Percentiles rank a stretch among this genome's conserved stretches.
phyloP scores from a whole-genome alignment of 2,888 invertebrate genomes.

The Cryptops parisi region DNA sequence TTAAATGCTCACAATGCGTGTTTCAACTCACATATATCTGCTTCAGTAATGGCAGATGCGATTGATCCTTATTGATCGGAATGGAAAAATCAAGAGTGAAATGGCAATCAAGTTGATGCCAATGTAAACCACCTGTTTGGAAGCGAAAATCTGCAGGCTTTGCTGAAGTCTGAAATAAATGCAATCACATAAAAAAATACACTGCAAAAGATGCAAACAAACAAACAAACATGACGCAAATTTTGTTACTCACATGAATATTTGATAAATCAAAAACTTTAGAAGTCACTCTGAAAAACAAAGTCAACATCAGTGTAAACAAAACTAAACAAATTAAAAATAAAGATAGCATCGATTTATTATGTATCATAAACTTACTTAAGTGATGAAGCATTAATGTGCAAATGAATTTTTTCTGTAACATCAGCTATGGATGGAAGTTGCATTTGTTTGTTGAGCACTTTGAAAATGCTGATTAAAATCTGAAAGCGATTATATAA shows the following conservation, averaged over 20 bases:
- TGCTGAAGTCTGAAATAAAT: conserved; percentile 35
- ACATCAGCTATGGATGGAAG: neutral
- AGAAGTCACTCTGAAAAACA: neutral
- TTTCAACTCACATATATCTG: conserved; percentile 45
- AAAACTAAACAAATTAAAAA: neutral
- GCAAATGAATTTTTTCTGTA: conserved; percentile 5
- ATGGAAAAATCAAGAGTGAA: conserved; percentile 61
- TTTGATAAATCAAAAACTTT: conserved; percentile 5
- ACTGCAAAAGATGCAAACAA: neutral
- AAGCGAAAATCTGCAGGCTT: conserved; percentile 65
- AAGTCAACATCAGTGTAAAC: neutral
- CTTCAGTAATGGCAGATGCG: conserved; percentile 44
- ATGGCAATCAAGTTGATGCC: conserved; percentile 60
- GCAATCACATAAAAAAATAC: neutral
- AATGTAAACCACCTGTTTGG: conserved; percentile 49
- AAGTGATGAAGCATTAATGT: neutral
- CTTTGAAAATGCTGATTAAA: neutral
- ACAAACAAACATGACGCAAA: neutral
- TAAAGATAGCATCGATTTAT: too few relatives aligned
- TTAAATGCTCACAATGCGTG: neutral
- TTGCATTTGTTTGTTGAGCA: neutral
- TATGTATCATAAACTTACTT: neutral
- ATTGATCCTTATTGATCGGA: conserved; percentile 48
- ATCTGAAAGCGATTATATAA: neutral
- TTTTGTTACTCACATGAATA: neutral